Evolutionary conservation across 2,888 invertebrate genomes (phyloP), one percentile per base, ranked within the genome.

Genomic region (Oxytorus armatus): DNA sequence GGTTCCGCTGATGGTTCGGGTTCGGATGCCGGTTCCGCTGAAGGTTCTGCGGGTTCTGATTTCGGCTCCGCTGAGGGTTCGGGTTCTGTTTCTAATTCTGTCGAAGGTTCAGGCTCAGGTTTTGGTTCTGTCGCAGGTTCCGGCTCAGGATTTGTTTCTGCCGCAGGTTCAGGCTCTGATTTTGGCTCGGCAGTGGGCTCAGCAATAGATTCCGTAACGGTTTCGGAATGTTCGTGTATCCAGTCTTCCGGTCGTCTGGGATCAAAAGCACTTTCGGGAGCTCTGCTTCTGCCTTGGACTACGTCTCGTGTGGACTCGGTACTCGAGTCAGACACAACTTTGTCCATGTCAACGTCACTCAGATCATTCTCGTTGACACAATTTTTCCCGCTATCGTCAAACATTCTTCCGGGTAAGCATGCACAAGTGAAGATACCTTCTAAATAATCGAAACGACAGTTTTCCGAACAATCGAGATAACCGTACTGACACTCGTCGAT

Each of bases 401-500:
- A 88, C 65, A 92, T 85, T 92, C 94, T 87, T 33, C 94, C 94
- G 44, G 92, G 90, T 8, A 94, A 94, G 89, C 96, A 96, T 1
- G 91, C 92, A 88, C 96, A 97, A 33, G 91, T 91, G 88, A 96
- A 96, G 61, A 94, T 93, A 73, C 95, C 93, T 23, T 92, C 91
- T 0, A 88, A 87, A 86, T 95, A 94, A 89, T 96, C 94, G 86
- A 95, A 96, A 68, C 92, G 92, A 89, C 96, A 97, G 10, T 92
- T 92, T 83, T 95, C 93, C 83, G 95, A 94, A 88, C 96, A 97
- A 59, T 93, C 92, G 75, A 95, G 93, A 79, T 94, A 95, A 81
- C 94, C 93, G 72, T 94, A 93, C 91, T 94, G 93, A 90, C 96
- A 97, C 76, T 94, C 90, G 91, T 96, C 95, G 21, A 95, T 90